Base-by-base conservation (phyloP, 23 tunicate species). In the Diplosoma virens region DNA sequence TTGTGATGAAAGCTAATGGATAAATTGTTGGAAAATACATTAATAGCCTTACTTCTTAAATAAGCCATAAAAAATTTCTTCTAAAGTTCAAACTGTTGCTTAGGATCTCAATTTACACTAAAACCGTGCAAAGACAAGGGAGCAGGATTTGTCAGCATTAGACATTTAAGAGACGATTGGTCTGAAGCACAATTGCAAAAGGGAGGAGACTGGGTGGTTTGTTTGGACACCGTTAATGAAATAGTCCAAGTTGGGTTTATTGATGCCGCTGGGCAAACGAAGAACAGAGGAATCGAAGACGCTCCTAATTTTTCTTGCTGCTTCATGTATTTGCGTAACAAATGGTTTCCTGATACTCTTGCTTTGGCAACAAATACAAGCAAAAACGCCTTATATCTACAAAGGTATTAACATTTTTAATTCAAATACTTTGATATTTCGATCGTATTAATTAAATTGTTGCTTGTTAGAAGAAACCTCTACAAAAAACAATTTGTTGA, bases 331-430 rank as follows among this genome's bases (percentile, higher is more conserved):
- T 23, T 1, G 23, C 23, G 35, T 3, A 24, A 72, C 35, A 72
- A 27, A 24, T 72, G 78, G 78, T 72, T 26, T 25, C 78, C 78
- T 11, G 48, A 48, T 6, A 27, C 78, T 5, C 33, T 72, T 5
- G 33, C 46, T 16, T 47, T 72, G 54, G 9, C 69, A 6, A 61
- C 35, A 4, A 20, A 20, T 4, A 55, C 6, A 6, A 20, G 5
- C 20, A 25, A 55, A 6, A 25, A 55, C 24, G 63, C 21, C 5
- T 20, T 55, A 4, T 55, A 55, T 20, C 20, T 41, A 7, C 9
- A 9, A 41, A 41, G 50, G 50, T 41, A 41, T 7, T 9, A 41
- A 9, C 50, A 41, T 7, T n/a, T n/a, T n/a, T n/a, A n/a, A n/a
- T n/a, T n/a, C n/a, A n/a, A n/a, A n/a, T n/a, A n/a, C n/a, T n/a